Evolutionary conservation across 2,113 vertebrate species (phyloP).

Genomic region (Penelope pileata): DNA sequence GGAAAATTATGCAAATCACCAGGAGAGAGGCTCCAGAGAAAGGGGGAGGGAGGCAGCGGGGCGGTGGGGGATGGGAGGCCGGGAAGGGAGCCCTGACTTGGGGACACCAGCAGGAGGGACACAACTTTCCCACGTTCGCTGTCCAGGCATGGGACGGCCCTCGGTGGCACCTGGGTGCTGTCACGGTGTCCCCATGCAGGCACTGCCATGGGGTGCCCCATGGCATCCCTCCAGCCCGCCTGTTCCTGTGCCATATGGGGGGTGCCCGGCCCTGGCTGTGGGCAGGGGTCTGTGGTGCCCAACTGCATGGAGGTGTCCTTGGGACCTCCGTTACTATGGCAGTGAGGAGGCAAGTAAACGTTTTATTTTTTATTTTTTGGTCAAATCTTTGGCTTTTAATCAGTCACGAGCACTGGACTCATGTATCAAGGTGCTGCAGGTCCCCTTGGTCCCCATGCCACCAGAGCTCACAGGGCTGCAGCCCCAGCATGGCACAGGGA

Average conservation of each 20-base stretch:
- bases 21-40: slow-evolving; percentile 47
- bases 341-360: slow-evolving; percentile 19
- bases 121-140: neutral
- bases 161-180: neutral
- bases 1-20: slow-evolving; percentile 72
- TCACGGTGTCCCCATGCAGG: neutral
- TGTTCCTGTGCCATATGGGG: accelerated
- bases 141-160: neutral
- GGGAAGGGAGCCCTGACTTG: slow-evolving; percentile 37
- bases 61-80: slow-evolving; percentile 61
- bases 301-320: slow-evolving; percentile 35
- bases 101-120: neutral
- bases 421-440: accelerated
- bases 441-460: neutral
- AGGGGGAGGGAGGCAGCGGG: slow-evolving; percentile 24
- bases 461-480: neutral
- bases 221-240: neutral
- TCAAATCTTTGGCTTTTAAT: slow-evolving; percentile 36
- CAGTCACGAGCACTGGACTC: neutral
- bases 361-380: slow-evolving; percentile 2
- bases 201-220: neutral
- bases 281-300: neutral
- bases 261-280: neutral
- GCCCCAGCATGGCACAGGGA: neutral
- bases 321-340: slow-evolving; percentile 29